Conservation (phyloP, 2,113 vertebrate species). For the Clarias batrachus region DNA sequence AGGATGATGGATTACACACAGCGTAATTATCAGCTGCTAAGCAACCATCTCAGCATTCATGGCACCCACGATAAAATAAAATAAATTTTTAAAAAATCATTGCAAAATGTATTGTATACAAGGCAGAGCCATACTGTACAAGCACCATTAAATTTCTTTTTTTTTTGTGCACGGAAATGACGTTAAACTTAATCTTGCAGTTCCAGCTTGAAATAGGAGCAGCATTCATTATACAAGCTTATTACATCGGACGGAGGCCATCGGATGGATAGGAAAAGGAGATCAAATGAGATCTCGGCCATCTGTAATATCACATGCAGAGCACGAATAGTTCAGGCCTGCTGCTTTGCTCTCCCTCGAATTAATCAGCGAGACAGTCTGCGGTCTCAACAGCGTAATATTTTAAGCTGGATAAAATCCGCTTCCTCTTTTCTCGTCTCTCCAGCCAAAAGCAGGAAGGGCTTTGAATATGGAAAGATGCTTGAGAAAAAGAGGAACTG, state of each 20-base stretch:
- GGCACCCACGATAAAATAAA: neutral
- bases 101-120: neutral
- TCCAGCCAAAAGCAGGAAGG: neutral
- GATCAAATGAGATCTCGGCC: conserved; percentile 25
- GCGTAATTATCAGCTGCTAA: neutral
- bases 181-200: conserved; percentile 9
- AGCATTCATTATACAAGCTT: conserved; percentile 37
- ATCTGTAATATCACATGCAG: conserved; percentile 10
- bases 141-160: too few species aligned
- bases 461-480: neutral
- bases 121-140: neutral
- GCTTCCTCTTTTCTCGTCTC: conserved; percentile 14
- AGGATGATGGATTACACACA: neutral
- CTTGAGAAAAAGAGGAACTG: neutral
- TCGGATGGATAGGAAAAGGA: conserved; percentile 28
- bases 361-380: conserved; percentile 44
- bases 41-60: neutral
- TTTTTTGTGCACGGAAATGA: neutral
- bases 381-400: conserved; percentile 28
- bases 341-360: conserved; percentile 28
- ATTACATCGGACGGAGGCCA: conserved; percentile 24
- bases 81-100: too few species aligned
- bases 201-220: conserved; percentile 33
- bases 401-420: conserved; percentile 35
- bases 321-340: neutral